phyloP scores from a whole-genome alignment of 2,113 vertebrate species.

The Serinus canaria region DNA sequence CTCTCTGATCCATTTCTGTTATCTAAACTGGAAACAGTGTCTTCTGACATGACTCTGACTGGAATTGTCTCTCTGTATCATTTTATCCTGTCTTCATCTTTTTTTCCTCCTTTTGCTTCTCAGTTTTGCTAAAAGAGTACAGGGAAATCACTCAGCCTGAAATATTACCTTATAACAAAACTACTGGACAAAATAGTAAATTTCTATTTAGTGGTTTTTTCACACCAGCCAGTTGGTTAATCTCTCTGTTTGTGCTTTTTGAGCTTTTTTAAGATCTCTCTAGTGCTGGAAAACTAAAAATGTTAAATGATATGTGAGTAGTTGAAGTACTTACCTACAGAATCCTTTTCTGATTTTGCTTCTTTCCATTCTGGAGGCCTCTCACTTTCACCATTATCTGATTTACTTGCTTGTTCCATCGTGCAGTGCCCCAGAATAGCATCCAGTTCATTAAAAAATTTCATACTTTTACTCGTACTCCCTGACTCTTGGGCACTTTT shows the following conservation, averaged over 20 bases:
- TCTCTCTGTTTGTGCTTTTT: not conserved
- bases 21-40: not conserved
- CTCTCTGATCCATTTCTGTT: not conserved
- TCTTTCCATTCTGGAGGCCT: slow-evolving; percentile 29
- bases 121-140: not conserved
- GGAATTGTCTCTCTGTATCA: not conserved
- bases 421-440: slow-evolving; percentile 81
- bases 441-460: slow-evolving; percentile 88
- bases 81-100: not conserved
- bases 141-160: not conserved
- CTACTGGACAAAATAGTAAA: not conserved
- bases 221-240: not conserved
- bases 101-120: not conserved
- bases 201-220: not conserved
- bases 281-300: not conserved
- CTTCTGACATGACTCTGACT: not conserved
- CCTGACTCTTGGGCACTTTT: slow-evolving; percentile 75
- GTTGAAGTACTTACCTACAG: slow-evolving; percentile 49
- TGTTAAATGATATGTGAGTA: not conserved
- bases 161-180: not conserved
- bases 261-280: not conserved
- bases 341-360: slow-evolving; percentile 51
- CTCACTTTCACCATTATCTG: slow-evolving; percentile 33
- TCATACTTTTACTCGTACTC: slow-evolving; percentile 81
- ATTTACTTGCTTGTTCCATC: slow-evolving; percentile 64